Base-by-base conservation (phyloP, 1,140 invertebrate genomes). In the Heliconius eleuchia region DNA sequence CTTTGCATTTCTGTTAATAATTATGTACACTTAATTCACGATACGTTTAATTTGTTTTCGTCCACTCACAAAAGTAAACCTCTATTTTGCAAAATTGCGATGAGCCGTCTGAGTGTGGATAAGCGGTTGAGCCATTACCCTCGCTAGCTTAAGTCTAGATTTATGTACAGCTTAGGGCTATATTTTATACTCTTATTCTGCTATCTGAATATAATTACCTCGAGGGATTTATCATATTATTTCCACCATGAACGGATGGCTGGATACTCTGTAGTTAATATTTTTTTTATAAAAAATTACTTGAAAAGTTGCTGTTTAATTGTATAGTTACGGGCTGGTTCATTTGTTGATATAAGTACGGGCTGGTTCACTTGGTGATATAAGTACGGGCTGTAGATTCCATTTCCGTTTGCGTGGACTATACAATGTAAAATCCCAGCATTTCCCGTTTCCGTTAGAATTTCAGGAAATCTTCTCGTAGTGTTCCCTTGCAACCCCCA, bases 21-120 rank as follows among this genome's bases (percentile, higher is more conserved):
- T 46, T 46, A 46, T 46, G 13, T 46, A 46, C 16, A 16, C 42
- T 46, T 46, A 46, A 46, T 46, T 46, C 16, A 19, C 23, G 55
- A 57, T 57, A 57, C 9, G 8, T 57, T 57, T 57, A n/a, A 57
- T 57, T 57, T 57, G 5, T n/a, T 57, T 57, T 23, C n/a, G 9
- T 23, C 55, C 8, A 3, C 55, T 23, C 19, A n/a, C 19, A 57
- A 57, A 57, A 55, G 19, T 55, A 55, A 57, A 57, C n/a, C 55
- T 57, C n/a, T n/a, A 57, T 23, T 57, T 57, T 57, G 55, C 55
- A 57, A 57, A n/a, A 57, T 23, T 11, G 55, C 55, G 55, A 57
- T 23, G 55, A 57, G 55, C 55, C 55, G n/a, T 57, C 55, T 57
- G 55, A 57, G 55, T 57, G 55, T 57, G 55, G 55, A 57, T 57